Evolutionary conservation across 2,888 invertebrate genomes (phyloP), one percentile per base, ranked within the genome.

Genomic region (Altica lythri): DNA sequence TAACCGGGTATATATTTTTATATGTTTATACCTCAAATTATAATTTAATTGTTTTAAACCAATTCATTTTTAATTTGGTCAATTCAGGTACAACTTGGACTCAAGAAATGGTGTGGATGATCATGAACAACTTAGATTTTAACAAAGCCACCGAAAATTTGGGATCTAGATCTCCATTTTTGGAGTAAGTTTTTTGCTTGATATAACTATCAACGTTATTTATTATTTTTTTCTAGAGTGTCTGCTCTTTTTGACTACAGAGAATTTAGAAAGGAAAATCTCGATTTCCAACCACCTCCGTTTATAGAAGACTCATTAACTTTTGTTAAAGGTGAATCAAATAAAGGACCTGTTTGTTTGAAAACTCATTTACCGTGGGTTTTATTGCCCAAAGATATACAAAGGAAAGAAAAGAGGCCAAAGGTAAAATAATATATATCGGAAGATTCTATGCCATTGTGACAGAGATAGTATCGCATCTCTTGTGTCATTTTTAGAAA

Each of bases 61-160:
- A n/a, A n/a, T n/a, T n/a, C n/a, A n/a, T n/a, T n/a, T n/a, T n/a
- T n/a, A n/a, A n/a, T n/a, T n/a, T n/a, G n/a, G n/a, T n/a, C n/a
- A n/a, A n/a, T 72, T 32, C 66, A 86, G 86, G 87, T 2, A 89
- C 89, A 14, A 90, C 90, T 12, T 89, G 89, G 89, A 81, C 86
- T 0, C 88, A 88, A 72, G 89, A 89, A 77, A 81, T 89, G 77
- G 82, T 87, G 0, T 89, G 88, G 84, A 77, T 87, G 53, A 78
- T 89, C 32, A 79, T 81, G 53, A 84, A 85, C 55, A 77, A 85
- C 60, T 71, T 86, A 40, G 80, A 89, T 71, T 84, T 81, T 57
- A 75, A 75, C 22, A 75, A 74, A 14, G 85, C 86, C 69, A 64
- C 65, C 53, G 75, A 76, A 16, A 77, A 79, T 4, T 72, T 85